Base-by-base conservation (phyloP, 2,797 vertebrate species). In the Parauchenoglanis ngamensis region DNA sequence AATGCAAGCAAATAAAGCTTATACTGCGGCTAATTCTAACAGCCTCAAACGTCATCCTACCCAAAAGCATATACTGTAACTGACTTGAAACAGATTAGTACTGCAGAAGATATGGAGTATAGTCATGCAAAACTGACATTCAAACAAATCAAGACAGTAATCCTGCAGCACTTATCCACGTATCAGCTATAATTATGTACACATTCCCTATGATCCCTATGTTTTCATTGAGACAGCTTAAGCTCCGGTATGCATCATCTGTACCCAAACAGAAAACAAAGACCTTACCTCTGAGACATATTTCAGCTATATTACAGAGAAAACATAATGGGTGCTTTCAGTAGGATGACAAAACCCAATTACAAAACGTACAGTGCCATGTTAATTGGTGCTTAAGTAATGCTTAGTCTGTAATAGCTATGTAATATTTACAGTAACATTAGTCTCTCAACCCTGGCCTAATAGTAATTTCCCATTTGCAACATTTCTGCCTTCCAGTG, bases 1-100 rank as follows among this genome's bases (percentile, higher is more conserved):
- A 89, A 92, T 87, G 92, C 90, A 91, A 90, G 85, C 75, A 92
- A 92, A 92, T 91, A 90, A 92, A 89, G 87, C 88, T 90, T 89
- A 88, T 84, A 90, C 85, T 89, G 80, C n/a, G 83, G 87, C 84
- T 93, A 91, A 93, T 93, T 94, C 89, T 81, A 78, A 83, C 91
- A 90, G 92, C 89, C 85, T 68, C 88, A 91, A 92, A 92, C 88
- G 90, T 91, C 84, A 78, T 85, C 70, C 82, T 87, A 73, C 84
- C 83, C 86, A 84, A 77, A 89, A 91, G 88, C 87, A 85, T 77
- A 79, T 84, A 85, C 83, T 87, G 76, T 77, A 75, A 83, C 85
- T 68, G 59, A 84, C 67, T 85, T 85, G 89, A 91, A 90, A 87
- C 90, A 90, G 90, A 87, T 75, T 83, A 86, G 21, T 52, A 85